Evolutionary conservation across 2,888 invertebrate species (phyloP), one percentile per base, ranked within the genome.

Genomic region (Drosophila mayaguana): DNA sequence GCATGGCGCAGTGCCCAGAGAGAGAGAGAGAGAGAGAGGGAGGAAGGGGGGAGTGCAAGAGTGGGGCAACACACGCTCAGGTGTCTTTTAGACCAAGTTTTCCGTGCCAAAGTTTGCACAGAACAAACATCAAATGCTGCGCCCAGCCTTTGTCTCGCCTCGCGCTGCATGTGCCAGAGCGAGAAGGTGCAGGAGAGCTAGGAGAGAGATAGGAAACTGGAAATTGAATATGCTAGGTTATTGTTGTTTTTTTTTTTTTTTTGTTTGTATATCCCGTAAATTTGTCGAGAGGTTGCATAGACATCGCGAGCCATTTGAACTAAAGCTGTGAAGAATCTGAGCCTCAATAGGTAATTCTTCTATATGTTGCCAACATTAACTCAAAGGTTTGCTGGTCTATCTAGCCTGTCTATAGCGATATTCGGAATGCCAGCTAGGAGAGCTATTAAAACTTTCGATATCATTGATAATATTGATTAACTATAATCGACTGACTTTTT

Each of bases 71-170:
- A 78, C 81, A 73, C 61, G 77, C 84, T 87, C 87, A 84, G 84
- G 84, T 84, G 87, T 87, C 81, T 83, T 80, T 83, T 75, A 74
- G 81, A 72, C 54, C 71, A 84, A 87, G 82, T 82, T 87, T 84
- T 87, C 40, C 78, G 80, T 87, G 87, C 68, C 88, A 84, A 87
- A 84, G 87, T 84, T 84, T 86, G 83, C 83, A 75, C 73, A 79
- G 86, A 71, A 56, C 83, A 83, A 83, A 86, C 83, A 83, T 86
- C 86, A 83, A 83, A 83, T 86, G 86, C 77, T 83, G 74, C 81
- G 64, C 70, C 74, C 68, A 69, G 59, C 68, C 63, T 63, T 63
- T 64, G 51, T 68, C 63, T 57, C 57, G 20, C 59, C 40, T 42
- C 25, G 36, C 55, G 60, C 53, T 18, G 25, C 25, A 9, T 48